Conservation (phyloP, 30 jellyfish, hydroid and myxozoan species). For the Clytia hemisphaerica region DNA sequence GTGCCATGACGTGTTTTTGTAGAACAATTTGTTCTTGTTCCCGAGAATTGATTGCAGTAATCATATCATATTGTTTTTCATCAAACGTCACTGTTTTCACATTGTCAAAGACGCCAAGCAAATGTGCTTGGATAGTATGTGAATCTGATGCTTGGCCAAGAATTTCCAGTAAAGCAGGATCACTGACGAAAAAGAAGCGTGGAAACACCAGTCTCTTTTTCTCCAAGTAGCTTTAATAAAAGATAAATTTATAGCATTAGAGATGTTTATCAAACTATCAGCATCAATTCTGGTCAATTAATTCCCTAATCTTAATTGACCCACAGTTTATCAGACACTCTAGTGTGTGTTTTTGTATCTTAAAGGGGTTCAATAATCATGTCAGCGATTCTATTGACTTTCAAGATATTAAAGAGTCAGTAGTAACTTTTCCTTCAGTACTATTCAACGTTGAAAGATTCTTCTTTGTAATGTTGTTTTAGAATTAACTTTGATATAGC, state of each 20-base stretch:
- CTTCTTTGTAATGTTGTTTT: no score
- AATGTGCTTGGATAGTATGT: constrained; percentile 82
- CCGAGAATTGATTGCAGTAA: constrained; percentile 51
- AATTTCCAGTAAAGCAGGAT: constrained; percentile 86
- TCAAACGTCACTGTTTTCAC: constrained; percentile 70
- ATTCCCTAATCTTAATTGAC: background rate
- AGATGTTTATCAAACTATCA: no score
- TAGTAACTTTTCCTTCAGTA: no score
- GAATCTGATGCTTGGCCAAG: constrained; percentile 93
- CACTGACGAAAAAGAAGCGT: constrained; percentile 76
- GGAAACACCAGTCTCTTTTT: constrained; percentile 86
- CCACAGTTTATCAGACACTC: background rate
- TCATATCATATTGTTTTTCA: constrained; percentile 57
- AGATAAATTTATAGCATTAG: no score
- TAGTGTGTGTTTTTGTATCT: no score
- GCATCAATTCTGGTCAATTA: no score
- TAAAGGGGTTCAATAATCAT: no score
- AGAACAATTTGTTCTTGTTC: constrained; percentile 58
- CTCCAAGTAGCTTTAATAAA: constrained; percentile 54
- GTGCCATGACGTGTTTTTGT: constrained; percentile 64
- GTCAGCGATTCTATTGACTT: no score
- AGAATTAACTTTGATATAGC: no score
- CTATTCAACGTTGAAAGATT: no score
- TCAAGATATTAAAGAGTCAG: no score
- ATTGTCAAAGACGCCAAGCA: constrained; percentile 74